Evolutionary conservation across 2,797 vertebrate genomes (phyloP), one percentile per base, ranked within the genome.

Genomic region (Neosalanx taihuensis): DNA sequence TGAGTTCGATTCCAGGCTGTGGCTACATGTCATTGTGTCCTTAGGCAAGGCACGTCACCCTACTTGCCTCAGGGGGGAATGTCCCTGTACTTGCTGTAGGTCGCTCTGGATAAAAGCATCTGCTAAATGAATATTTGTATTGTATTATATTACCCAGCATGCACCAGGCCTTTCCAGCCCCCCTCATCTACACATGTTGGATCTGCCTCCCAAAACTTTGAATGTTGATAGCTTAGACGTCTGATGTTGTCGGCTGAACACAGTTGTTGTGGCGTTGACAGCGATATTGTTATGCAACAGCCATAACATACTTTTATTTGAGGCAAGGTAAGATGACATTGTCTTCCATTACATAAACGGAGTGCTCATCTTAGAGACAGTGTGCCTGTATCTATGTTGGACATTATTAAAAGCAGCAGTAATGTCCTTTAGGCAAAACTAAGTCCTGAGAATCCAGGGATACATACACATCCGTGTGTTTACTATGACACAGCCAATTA

Each of bases 381-480:
- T 18, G 18, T 35, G 20, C 23, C 58, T 60, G 3, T 30, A 20
- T 30, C 29, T 41, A 20, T 26, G 9, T 60, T n/a, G 57, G 20
- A 29, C n/a, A 4, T 4, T 33, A 60, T 20, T 56, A 35, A 33
- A 57, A 15, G 46, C 49, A 0, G 79, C 56, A 60, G 64, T 68
- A 72, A 51, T 64, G 62, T 72, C 65, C 67, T 79, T 68, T 70
- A 58, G 62, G 64, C 41, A 1, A 12, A 33, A 1, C 35, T 33
- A 35, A 62, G 53, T 56, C 77, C 69, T 23, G 65, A 20, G 70
- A 66, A 41, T 29, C 5, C 70, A 72, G 20, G 37, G 33, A 65
- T 56, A 69, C 69, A 65, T 64, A 76, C 79, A 80, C 53, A 65
- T 17, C 26, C 9, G 18, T 12, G 31, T 58, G 71, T 69, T 58